These are phyloP conservation scores for Nannospalax galili DNA, from an alignment of 2,113 vertebrate genomes.

Conservation along the genomic window DNA sequence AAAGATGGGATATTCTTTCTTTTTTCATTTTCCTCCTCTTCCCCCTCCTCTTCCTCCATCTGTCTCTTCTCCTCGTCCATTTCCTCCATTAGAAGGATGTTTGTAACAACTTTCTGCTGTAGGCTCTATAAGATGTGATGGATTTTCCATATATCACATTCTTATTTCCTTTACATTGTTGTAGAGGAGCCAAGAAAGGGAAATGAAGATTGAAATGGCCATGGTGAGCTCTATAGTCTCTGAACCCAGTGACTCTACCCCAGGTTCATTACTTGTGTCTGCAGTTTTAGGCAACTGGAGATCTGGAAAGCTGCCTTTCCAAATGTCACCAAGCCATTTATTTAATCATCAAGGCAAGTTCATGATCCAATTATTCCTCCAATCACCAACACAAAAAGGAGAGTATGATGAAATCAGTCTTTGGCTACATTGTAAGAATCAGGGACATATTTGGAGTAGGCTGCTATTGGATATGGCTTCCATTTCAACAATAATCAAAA, in stretches of 20 bases:
- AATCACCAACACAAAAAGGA: constrained; percentile 19
- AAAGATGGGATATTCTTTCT: not conserved
- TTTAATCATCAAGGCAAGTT: constrained; percentile 45
- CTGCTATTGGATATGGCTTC: not conserved
- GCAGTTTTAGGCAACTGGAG: constrained; percentile 20
- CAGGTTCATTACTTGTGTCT: not conserved
- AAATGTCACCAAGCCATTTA: constrained; percentile 48
- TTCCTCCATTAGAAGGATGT: not conserved
- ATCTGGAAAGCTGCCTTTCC: constrained; percentile 47
- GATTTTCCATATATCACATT: not conserved
- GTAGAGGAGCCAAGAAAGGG: not conserved
- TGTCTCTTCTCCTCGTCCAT: too few relatives aligned
- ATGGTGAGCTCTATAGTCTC: not conserved
- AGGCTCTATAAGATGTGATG: not conserved
- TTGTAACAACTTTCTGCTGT: not conserved
- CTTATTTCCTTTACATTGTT: not conserved
- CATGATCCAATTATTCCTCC: constrained; percentile 22
- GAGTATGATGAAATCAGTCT: constrained; percentile 57
- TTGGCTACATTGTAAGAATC: constrained; percentile 12
- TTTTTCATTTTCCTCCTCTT: not conserved
- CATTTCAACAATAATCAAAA: constrained; percentile 24
- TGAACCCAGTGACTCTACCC: not conserved
- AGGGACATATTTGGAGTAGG: not conserved
- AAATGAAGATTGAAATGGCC: constrained; percentile 19
- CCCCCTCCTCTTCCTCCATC: not conserved